Percentiles rank a stretch among this genome's conserved stretches.
Conservation (phyloP, 2,888 invertebrate species). For the Phoronis australis region DNA sequence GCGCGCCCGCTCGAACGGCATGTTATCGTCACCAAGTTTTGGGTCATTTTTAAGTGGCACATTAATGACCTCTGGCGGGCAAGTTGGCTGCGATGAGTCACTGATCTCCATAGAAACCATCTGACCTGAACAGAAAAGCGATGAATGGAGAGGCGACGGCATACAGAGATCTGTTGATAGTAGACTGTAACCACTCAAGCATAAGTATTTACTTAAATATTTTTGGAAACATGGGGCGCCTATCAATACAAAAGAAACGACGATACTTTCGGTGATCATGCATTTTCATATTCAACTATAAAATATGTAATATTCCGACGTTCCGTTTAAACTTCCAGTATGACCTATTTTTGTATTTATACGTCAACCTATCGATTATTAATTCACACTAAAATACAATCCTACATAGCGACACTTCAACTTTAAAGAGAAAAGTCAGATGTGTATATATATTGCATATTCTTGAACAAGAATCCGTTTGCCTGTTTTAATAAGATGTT, state of each 20-base stretch:
- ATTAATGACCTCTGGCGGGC: conserved; percentile 93
- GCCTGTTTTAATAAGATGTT: too few relatives aligned
- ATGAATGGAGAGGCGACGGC: background rate
- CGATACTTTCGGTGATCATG: background rate
- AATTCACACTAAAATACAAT: too few relatives aligned
- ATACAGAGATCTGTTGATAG: too few relatives aligned
- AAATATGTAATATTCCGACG: too few relatives aligned
- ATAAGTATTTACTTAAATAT: background rate
- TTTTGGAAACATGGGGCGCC: too few relatives aligned
- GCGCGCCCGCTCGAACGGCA: conserved; percentile 89
- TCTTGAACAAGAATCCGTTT: too few relatives aligned
- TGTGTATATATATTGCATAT: too few relatives aligned
- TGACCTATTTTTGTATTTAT: too few relatives aligned
- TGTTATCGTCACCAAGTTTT: conserved; percentile 68
- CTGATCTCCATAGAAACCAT: conserved; percentile 94
- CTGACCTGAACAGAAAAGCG: conserved; percentile 84
- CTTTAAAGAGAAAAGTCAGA: too few relatives aligned
- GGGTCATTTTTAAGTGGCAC: conserved; percentile 78
- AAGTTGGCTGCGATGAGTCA: conserved; percentile 94
- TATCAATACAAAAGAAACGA: background rate
- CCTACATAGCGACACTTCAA: too few relatives aligned
- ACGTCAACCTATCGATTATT: too few relatives aligned
- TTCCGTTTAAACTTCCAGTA: too few relatives aligned
- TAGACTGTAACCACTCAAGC: background rate
- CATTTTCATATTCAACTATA: conserved; percentile 2